phyloP scores from a whole-genome alignment of 2,113 vertebrate species.

The Gyps fulvus region DNA sequence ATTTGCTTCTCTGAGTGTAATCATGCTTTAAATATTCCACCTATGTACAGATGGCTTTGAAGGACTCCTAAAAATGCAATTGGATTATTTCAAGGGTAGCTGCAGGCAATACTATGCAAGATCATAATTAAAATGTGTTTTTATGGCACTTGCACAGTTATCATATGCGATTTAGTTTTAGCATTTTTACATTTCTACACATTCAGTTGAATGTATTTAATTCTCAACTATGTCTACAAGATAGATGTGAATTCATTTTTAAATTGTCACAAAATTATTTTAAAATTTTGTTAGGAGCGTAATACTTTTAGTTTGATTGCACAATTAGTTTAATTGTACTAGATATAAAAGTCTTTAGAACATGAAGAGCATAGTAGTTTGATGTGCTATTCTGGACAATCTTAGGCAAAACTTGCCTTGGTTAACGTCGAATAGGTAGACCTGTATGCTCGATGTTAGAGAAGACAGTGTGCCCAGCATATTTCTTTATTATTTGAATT shows the following conservation, averaged over 20 bases:
- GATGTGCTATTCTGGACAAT: not conserved
- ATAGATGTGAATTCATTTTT: not conserved
- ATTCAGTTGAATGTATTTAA: not conserved
- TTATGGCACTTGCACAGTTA: not conserved
- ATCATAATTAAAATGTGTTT: not conserved
- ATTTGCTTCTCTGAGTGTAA: not conserved
- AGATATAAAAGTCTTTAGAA: not conserved
- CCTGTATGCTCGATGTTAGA: not conserved
- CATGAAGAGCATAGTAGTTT: rapidly evolving
- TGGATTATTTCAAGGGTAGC: not conserved
- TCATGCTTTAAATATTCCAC: not conserved
- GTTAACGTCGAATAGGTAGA: not conserved
- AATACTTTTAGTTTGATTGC: not conserved
- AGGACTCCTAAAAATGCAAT: not conserved
- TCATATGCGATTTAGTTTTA: not conserved
- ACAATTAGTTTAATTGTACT: not conserved
- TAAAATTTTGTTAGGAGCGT: not conserved
- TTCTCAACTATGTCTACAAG: not conserved
- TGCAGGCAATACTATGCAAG: not conserved
- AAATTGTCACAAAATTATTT: not conserved
- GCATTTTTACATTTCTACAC: not conserved
- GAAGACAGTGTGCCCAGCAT: not conserved
- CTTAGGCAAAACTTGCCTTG: not conserved
- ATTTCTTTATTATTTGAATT: not conserved
- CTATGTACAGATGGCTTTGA: not conserved